Evolutionary conservation across 2,888 invertebrate species (phyloP).

Genomic region (Anoplius nigerrimus): DNA sequence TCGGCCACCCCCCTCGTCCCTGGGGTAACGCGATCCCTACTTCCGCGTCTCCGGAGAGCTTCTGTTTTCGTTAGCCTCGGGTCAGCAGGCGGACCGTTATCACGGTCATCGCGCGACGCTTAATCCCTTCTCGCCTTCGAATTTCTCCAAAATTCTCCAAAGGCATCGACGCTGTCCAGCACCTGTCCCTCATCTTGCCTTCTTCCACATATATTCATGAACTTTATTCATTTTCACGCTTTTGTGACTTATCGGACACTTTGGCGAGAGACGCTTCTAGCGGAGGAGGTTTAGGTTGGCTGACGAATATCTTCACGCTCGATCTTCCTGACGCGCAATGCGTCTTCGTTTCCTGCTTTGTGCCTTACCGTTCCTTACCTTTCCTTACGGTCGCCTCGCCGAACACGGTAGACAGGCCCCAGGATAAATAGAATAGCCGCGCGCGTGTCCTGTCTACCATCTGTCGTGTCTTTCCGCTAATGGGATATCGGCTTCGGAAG

Average conservation of each 20-base stretch:
- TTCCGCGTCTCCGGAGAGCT: conserved; percentile 56
- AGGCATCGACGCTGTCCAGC: too few species aligned
- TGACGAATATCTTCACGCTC: too few species aligned
- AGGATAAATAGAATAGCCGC: conserved; percentile 47
- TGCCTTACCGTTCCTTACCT: background rate
- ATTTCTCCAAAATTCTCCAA: too few species aligned
- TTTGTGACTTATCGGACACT: too few species aligned
- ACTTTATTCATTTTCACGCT: too few species aligned
- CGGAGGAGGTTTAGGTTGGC: too few species aligned
- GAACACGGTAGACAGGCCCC: background rate
- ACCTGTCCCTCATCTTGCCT: too few species aligned
- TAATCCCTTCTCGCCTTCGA: background rate
- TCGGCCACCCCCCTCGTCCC: conserved; percentile 37
- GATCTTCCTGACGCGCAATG: background rate
- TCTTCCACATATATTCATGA: too few species aligned
- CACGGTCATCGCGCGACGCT: conserved; percentile 17
- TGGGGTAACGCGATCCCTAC: conserved; percentile 57
- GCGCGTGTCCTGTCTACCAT: conserved; percentile 61
- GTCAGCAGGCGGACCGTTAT: conserved; percentile 49
- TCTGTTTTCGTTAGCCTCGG: conserved; percentile 50
- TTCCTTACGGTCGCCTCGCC: too few species aligned
- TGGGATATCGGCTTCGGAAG: conserved; percentile 35
- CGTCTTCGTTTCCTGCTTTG: conserved; percentile 3
- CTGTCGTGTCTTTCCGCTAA: conserved; percentile 59
- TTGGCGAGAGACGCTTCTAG: too few species aligned